Conservation (phyloP, 1,140 invertebrate species). For the Ceratoteleas bidentatus region DNA sequence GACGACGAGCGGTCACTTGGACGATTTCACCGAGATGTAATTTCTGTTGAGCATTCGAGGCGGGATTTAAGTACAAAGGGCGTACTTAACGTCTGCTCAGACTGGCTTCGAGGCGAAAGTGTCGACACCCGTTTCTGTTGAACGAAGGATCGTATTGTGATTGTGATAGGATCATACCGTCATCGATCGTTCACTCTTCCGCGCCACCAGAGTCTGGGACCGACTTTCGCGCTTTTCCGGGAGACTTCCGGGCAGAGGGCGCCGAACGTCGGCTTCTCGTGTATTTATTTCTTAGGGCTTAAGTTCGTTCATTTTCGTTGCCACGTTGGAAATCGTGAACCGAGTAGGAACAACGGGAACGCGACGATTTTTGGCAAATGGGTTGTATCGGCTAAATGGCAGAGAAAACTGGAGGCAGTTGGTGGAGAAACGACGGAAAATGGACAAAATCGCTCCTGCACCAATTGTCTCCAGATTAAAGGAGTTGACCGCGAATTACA, state of each 20-base stretch:
- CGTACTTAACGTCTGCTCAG: too few relatives aligned
- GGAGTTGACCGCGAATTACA: too few relatives aligned
- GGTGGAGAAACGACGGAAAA: constrained; percentile 19
- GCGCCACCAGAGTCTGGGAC: constrained; percentile 14
- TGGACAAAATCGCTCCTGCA: too few relatives aligned
- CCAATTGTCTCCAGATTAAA: too few relatives aligned
- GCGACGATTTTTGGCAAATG: constrained; percentile 41
- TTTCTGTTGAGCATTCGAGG: too few relatives aligned
- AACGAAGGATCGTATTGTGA: too few relatives aligned
- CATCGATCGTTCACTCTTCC: constrained; percentile 3
- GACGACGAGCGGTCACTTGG: too few relatives aligned
- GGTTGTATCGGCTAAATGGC: constrained; percentile 35
- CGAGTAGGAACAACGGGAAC: background rate
- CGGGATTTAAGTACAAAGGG: background rate
- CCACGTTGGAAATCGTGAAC: constrained; percentile 14
- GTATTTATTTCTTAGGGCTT: constrained; percentile 50
- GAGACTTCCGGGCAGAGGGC: constrained; percentile 1
- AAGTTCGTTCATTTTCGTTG: constrained; percentile 36
- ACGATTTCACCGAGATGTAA: too few relatives aligned
- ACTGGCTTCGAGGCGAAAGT: too few relatives aligned
- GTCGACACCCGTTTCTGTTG: too few relatives aligned
- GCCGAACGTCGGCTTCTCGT: constrained; percentile 24
- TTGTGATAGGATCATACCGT: too few relatives aligned
- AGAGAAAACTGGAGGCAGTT: too few relatives aligned
- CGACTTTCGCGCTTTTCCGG: background rate